Percentiles rank a stretch among this genome's conserved stretches.
These are phyloP conservation scores for Cryptocephalus primarius DNA, from an alignment of 2,888 invertebrate genomes.

Conservation along the genomic window DNA sequence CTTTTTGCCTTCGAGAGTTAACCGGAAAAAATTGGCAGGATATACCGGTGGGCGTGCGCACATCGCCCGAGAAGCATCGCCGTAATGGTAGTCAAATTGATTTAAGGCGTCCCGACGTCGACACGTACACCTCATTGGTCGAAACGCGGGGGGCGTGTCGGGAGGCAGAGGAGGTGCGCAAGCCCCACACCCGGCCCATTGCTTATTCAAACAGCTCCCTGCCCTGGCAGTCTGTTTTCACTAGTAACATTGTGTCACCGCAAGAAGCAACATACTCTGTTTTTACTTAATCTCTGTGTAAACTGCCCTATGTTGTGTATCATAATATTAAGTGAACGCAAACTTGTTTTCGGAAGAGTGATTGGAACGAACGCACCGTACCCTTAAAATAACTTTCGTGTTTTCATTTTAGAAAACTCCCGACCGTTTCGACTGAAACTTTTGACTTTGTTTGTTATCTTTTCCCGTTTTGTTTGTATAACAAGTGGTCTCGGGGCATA, in stretches of 20 bases:
- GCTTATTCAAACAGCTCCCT: slow-evolving; percentile 37
- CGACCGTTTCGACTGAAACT: slow-evolving; percentile 19
- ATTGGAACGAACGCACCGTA: slow-evolving; percentile 49
- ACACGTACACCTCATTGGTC: slow-evolving; percentile 17
- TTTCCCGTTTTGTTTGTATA: slow-evolving; percentile 24
- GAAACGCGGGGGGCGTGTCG: slow-evolving; percentile 15
- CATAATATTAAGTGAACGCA: slow-evolving; percentile 59
- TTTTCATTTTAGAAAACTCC: slow-evolving; percentile 31
- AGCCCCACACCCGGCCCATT: slow-evolving; percentile 14
- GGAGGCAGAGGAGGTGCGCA: slow-evolving; percentile 18
- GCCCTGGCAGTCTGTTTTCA: slow-evolving; percentile 42
- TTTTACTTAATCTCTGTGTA: slow-evolving; percentile 59
- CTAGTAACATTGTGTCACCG: slow-evolving; percentile 41
- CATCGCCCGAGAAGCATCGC: slow-evolving; percentile 9
- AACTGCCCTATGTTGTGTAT: slow-evolving; percentile 74
- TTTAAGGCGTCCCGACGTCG: slow-evolving; percentile 15
- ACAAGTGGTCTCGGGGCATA: slow-evolving; percentile 18
- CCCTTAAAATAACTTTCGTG: slow-evolving; percentile 29
- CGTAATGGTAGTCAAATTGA: slow-evolving; percentile 19
- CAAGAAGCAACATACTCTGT: slow-evolving; percentile 43
- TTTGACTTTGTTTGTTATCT: slow-evolving; percentile 27
- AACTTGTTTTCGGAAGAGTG: slow-evolving; percentile 48
- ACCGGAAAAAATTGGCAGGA: slow-evolving; percentile 16
- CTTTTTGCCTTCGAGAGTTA: slow-evolving; percentile 18
- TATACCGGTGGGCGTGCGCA: slow-evolving; percentile 18